A percentile compares a stretch with the other conserved stretches of the same genome.
Evolutionary conservation across 2,113 vertebrate species (phyloP).

Genomic region (Melanotaenia duboulayi): DNA sequence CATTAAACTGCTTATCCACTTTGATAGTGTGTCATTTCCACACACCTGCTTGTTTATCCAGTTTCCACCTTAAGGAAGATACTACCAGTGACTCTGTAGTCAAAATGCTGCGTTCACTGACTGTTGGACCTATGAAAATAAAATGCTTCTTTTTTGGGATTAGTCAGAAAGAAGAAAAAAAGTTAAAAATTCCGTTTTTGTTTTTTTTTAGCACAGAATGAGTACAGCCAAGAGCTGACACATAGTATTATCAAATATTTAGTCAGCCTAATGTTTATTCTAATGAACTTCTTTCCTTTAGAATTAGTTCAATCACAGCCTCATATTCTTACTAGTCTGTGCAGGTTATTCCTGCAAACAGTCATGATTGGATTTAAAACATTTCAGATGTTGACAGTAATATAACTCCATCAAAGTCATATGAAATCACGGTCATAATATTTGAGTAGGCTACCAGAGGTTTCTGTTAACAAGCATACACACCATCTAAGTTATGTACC

Average conservation of each 20-base stretch:
- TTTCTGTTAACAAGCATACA: neutral
- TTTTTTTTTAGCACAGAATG: neutral
- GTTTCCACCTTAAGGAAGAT: constrained; percentile 73
- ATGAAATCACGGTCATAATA: too few relatives aligned
- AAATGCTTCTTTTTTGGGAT: neutral
- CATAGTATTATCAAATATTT: neutral
- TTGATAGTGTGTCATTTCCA: neutral
- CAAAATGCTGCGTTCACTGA: constrained; percentile 27
- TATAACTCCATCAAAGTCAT: neutral
- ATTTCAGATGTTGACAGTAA: neutral
- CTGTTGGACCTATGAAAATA: constrained; percentile 23
- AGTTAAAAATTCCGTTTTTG: neutral
- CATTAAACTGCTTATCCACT: too few relatives aligned
- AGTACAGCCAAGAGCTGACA: neutral
- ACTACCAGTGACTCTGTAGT: constrained; percentile 11
- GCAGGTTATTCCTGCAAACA: too few relatives aligned
- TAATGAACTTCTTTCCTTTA: neutral
- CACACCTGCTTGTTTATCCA: neutral
- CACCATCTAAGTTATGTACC: neutral
- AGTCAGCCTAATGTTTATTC: neutral
- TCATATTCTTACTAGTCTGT: too few relatives aligned
- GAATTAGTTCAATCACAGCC: neutral
- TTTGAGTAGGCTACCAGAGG: too few relatives aligned
- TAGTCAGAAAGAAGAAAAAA: neutral
- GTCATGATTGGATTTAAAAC: too few relatives aligned